Conservation (phyloP, 2,113 vertebrate species). For the Xerus inauris region DNA sequence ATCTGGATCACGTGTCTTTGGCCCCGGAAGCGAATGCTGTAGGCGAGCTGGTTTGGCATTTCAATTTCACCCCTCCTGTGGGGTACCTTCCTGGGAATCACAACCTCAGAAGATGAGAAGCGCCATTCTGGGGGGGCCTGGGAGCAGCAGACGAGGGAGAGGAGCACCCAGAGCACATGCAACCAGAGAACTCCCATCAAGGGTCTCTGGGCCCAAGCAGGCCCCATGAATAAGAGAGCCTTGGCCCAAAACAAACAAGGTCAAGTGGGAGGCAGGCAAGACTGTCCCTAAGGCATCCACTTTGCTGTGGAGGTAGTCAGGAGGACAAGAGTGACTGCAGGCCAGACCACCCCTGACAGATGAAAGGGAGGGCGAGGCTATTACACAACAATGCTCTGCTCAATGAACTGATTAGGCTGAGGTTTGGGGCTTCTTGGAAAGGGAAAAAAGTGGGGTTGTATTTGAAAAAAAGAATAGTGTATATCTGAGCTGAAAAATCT, state of each 20-base stretch:
- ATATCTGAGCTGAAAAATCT: background rate
- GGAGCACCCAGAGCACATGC: constrained; percentile 26
- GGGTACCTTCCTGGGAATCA: constrained; percentile 76
- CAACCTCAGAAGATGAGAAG: constrained; percentile 73
- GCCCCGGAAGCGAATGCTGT: constrained; percentile 77
- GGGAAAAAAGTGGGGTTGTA: background rate
- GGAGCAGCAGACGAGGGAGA: background rate
- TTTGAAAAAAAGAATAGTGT: background rate
- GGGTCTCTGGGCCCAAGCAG: rapidly evolving
- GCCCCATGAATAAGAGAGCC: constrained; percentile 15
- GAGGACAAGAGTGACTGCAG: background rate
- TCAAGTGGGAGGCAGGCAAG: background rate
- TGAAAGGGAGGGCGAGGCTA: background rate
- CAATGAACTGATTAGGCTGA: background rate
- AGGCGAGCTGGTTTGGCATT: constrained; percentile 53
- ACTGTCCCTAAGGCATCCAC: background rate
- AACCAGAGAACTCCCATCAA: background rate
- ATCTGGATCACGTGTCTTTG: constrained; percentile 74
- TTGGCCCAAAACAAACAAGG: background rate
- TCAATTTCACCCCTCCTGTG: background rate
- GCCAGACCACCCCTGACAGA: background rate
- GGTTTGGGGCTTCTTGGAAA: background rate
- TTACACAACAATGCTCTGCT: constrained; percentile 63
- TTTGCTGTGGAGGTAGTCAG: background rate
- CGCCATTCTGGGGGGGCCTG: background rate